These are phyloP conservation scores for Tretioscincus oriximinensis DNA, from an alignment of 2,113 vertebrate species.

Conservation along the genomic window DNA sequence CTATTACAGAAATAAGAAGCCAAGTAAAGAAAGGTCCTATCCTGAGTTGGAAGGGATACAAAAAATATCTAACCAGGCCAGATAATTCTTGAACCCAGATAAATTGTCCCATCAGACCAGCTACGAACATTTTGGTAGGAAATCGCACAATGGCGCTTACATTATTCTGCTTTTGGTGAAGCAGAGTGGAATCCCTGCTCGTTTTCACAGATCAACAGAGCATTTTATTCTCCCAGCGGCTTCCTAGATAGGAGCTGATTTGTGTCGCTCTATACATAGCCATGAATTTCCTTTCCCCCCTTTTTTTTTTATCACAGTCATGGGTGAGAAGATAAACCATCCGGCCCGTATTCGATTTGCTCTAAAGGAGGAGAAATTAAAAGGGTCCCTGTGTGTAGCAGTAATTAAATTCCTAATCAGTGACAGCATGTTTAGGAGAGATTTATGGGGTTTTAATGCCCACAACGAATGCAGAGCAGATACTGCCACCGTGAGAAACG, in stretches of 20 bases:
- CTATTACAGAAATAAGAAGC: too few relatives aligned
- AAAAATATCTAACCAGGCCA: too few relatives aligned
- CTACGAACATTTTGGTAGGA: background rate
- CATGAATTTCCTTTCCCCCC: conserved; percentile 43
- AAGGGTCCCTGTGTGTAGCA: conserved; percentile 63
- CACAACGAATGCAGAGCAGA: conserved; percentile 57
- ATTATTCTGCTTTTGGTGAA: background rate
- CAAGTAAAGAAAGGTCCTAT: too few relatives aligned
- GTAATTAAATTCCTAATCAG: conserved; percentile 62
- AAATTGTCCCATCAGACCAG: too few relatives aligned
- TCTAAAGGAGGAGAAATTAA: conserved; percentile 59
- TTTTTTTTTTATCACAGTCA: conserved; percentile 43
- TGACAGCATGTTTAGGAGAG: conserved; percentile 58
- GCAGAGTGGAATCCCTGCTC: background rate
- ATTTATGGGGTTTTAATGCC: conserved; percentile 66
- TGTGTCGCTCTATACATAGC: conserved; percentile 49
- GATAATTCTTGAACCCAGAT: too few relatives aligned
- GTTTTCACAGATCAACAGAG: background rate
- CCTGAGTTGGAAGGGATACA: too few relatives aligned
- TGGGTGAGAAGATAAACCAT: conserved; percentile 44
- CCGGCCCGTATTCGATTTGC: conserved; percentile 53
- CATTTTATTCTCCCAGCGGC: background rate
- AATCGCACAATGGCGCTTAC: too few relatives aligned
- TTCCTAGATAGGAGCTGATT: conserved; percentile 37
- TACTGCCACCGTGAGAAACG: conserved; percentile 49